Base-by-base conservation (phyloP, 2,797 vertebrate species). In the Pipistrellus kuhlii region DNA sequence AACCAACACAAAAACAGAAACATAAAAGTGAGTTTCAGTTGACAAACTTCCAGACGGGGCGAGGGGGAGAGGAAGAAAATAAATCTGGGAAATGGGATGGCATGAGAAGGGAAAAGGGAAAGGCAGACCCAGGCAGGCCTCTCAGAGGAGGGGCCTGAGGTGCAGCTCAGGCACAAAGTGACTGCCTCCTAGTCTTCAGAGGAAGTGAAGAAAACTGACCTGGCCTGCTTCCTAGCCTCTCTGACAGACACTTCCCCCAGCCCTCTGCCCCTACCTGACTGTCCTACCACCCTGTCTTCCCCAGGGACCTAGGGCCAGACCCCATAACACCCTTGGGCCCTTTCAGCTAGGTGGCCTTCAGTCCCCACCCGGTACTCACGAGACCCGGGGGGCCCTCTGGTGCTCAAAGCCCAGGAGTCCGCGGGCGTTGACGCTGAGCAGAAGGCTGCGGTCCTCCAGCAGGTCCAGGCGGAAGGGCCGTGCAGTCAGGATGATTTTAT, bases 381-480 rank as follows among this genome's bases (percentile, higher is more conserved):
- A 99, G 99, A 99, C 99, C 98, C 99, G 99, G 97, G 98, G 99
- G 68, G 98, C 98, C 90, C 99, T 98, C 96, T 99, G 98, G 92
- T 99, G 99, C 97, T 99, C 99, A 14, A 99, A 99, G n/a, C 98
- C 97, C 95, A 99, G 97, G 66, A 99, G 98, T 76, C 99, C 99
- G 0, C 99, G 98, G 0, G 99, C 99, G 96, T 99, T 99, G 87
- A 99, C 98, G 13, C 99, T 99, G 97, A 99, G 98, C 95, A 99
- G 98, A 93, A 99, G 98, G n/a, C 99, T 98, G 1, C 98, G 98
- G 13, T 98, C 98, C 68, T 99, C 98, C 96, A 99, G 97, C 82
- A 99, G 98, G 97, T 99, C 99, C 96, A 99, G 97, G 3, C 99
- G 98, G 97, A 99, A 99, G 0, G 99, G 99, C 3, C 85, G 98